Base-by-base conservation (phyloP, 2,113 vertebrate genomes). In the Aythya baeri region DNA sequence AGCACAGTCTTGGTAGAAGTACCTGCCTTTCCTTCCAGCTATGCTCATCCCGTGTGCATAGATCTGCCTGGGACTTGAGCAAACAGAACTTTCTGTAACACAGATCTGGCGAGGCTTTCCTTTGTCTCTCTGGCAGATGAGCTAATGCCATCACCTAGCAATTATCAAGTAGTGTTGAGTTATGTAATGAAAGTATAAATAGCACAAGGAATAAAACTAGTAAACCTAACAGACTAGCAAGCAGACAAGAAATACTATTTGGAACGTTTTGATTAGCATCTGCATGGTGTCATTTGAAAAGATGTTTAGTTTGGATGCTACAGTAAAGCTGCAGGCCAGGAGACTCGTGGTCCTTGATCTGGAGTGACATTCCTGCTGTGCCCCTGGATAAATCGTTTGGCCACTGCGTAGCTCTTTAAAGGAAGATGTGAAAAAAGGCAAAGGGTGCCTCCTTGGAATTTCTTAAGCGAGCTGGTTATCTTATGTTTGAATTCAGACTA, bases 101-200 rank as follows among this genome's bases (percentile, higher is more conserved):
- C 10, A 29, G 63, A 14, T 95, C 67, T 77, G 59, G 41, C 54
- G 86, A 89, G 76, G 43, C 73, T 90, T 92, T 89, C 63, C 38
- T 89, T 65, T 92, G 84, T 82, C 76, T 85, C 83, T 83, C 44
- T 71, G 61, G 46, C 72, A 94, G 93, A 90, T 80, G 95, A 95
- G 77, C 79, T 93, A 80, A 91, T 92, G 90, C 91, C 67, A 86
- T 91, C 91, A 88, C 75, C 94, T 92, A 91, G 92, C 94, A 97
- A 94, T 97, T 96, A 94, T 76, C 94, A 88, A 78, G 41, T 31
- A 89, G 91, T 89, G 75, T 91, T 94, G 80, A 70, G 83, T 96
- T 97, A 94, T 91, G 72, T 96, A 97, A 97, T 96, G 83, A 34
- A 89, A 90, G 91, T 96, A 97, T 94, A 96, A 96, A 96, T 96